A percentile compares a stretch with the other conserved stretches of the same genome.
Conservation (phyloP, 1,140 invertebrate species). For the Aradophagus sp. region DNA sequence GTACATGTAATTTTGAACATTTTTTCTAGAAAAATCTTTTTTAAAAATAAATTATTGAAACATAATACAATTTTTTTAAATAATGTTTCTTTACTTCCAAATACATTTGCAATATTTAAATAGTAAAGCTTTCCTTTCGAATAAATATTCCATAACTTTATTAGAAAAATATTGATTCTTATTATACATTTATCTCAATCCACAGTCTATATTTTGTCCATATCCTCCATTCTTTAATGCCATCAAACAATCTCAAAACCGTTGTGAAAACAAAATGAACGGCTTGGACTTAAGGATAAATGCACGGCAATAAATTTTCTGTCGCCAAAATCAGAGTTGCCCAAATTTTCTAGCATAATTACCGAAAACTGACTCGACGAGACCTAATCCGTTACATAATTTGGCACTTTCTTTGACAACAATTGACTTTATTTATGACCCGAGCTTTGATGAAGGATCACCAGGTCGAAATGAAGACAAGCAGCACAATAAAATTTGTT, state of each 20-base stretch:
- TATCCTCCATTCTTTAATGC: not conserved
- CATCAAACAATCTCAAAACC: not conserved
- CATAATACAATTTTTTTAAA: too few relatives aligned
- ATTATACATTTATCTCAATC: too few relatives aligned
- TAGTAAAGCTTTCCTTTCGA: too few relatives aligned
- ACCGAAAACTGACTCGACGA: constrained; percentile 14
- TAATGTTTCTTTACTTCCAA: too few relatives aligned
- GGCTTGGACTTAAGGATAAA: too few relatives aligned
- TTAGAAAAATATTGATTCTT: too few relatives aligned
- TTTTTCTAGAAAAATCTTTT: too few relatives aligned
- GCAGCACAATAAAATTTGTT: constrained; percentile 16
- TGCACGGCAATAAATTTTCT: constrained; percentile 10
- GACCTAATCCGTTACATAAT: constrained; percentile 26
- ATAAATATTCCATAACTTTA: too few relatives aligned
- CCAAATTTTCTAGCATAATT: constrained; percentile 17
- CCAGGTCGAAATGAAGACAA: constrained; percentile 5
- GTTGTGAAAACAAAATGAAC: not conserved
- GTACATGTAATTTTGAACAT: too few relatives aligned
- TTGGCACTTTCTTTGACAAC: not conserved
- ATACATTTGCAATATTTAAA: too few relatives aligned
- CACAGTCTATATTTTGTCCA: constrained; percentile 2
- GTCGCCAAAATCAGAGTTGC: constrained; percentile 12
- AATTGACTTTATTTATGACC: constrained; percentile 22
- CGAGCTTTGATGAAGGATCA: too few relatives aligned
- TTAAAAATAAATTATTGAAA: too few relatives aligned